phyloP scores from a whole-genome alignment of 2,113 vertebrate genomes.

The Ammospiza caudacuta region DNA sequence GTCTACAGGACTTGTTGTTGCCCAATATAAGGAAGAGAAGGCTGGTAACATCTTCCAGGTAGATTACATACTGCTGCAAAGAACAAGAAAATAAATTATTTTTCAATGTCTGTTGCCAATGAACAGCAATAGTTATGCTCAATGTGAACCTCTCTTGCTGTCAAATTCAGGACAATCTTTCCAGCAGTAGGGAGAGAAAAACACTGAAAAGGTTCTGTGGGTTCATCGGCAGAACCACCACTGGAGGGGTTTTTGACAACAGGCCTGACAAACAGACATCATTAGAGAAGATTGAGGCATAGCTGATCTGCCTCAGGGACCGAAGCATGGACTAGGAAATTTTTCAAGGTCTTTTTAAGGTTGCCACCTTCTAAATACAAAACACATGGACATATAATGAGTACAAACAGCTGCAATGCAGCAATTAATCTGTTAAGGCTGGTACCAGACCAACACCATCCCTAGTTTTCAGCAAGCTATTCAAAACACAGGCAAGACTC shows the following conservation, averaged over 20 bases:
- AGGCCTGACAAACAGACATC: background rate
- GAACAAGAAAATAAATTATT: background rate
- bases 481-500: background rate
- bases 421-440: background rate
- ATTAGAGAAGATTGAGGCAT: background rate
- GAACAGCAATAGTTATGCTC: background rate
- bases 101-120: background rate
- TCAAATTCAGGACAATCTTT: background rate
- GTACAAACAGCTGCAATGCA: background rate
- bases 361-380: conserved; percentile 1
- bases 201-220: background rate
- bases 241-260: background rate
- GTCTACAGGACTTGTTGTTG: background rate
- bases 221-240: background rate
- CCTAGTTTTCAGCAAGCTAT: background rate
- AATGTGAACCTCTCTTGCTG: background rate
- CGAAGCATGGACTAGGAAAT: background rate
- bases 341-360: conserved; percentile 50
- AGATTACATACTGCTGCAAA: background rate
- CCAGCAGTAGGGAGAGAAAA: background rate
- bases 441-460: background rate
- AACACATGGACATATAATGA: background rate
- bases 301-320: background rate
- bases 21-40: background rate
- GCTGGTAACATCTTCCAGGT: background rate